Percentiles rank a stretch among this genome's conserved stretches.
Evolutionary conservation across 2,113 vertebrate species (phyloP).

Genomic region (Hemiscyllium ocellatum): DNA sequence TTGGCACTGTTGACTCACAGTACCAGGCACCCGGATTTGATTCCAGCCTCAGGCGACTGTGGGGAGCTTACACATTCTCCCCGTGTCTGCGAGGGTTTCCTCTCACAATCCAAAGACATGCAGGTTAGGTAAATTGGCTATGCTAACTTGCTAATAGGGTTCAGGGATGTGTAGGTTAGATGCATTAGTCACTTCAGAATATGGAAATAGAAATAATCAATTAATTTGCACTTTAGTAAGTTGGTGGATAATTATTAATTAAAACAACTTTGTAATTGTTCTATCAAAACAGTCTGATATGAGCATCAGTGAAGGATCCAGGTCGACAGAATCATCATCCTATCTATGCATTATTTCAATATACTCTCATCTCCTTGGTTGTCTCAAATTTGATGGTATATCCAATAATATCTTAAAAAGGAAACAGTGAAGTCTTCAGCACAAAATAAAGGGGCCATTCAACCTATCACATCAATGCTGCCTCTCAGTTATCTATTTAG

Average conservation of each 20-base stretch:
- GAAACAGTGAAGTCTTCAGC: neutral
- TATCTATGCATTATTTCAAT: neutral
- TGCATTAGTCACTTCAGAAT: neutral
- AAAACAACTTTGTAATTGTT: neutral
- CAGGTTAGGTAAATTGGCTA: too few species aligned
- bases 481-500: neutral
- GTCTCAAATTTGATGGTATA: neutral
- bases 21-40: too few species aligned
- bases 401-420: neutral
- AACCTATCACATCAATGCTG: neutral
- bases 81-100: too few species aligned
- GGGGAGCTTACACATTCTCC: too few species aligned
- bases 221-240: too few species aligned
- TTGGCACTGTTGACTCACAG: too few species aligned
- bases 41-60: too few species aligned
- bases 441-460: neutral
- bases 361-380: neutral
- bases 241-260: neutral
- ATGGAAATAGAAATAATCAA: neutral
- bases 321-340: neutral
- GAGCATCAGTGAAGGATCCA: neutral
- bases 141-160: too few species aligned
- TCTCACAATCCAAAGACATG: too few species aligned
- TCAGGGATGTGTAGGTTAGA: too few species aligned
- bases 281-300: neutral